Conservation (phyloP, 1,140 invertebrate species). For the Cherax destructor region DNA sequence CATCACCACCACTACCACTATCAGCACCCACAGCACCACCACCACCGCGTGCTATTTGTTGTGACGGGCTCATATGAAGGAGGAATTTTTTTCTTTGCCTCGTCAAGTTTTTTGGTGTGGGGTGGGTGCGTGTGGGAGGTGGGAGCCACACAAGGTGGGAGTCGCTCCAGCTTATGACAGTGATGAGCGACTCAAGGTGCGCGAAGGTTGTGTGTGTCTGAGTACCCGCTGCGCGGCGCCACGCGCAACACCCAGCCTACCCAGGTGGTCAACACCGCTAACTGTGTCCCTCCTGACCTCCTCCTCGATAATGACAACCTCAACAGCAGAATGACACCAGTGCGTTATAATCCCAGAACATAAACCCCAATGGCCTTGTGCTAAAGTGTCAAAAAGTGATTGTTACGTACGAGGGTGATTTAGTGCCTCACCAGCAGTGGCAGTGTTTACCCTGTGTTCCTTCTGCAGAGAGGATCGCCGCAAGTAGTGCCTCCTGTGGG, state of each 20-base stretch:
- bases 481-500: neutral
- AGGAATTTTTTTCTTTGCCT: neutral
- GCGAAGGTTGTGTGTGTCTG: conserved; percentile 33
- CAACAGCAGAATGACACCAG: too few species aligned
- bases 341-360: too few species aligned
- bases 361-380: neutral
- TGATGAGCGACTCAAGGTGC: conserved; percentile 36
- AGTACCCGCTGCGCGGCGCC: neutral
- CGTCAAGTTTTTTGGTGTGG: neutral
- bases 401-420: neutral
- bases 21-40: neutral
- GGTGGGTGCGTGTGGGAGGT: conserved; percentile 8
- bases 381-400: neutral
- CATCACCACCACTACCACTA: too few species aligned
- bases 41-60: conserved; percentile 21
- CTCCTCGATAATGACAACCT: too few species aligned
- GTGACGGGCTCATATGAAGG: conserved; percentile 10
- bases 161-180: conserved; percentile 31
- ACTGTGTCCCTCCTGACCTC: too few species aligned
- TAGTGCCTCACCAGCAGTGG: neutral
- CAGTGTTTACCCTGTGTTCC: neutral
- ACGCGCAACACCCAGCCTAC: neutral
- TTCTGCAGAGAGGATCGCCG: neutral
- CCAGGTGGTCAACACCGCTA: neutral
- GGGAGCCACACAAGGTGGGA: neutral